Conservation (phyloP, 2,888 invertebrate genomes). For the Zeuzera pyrina region DNA sequence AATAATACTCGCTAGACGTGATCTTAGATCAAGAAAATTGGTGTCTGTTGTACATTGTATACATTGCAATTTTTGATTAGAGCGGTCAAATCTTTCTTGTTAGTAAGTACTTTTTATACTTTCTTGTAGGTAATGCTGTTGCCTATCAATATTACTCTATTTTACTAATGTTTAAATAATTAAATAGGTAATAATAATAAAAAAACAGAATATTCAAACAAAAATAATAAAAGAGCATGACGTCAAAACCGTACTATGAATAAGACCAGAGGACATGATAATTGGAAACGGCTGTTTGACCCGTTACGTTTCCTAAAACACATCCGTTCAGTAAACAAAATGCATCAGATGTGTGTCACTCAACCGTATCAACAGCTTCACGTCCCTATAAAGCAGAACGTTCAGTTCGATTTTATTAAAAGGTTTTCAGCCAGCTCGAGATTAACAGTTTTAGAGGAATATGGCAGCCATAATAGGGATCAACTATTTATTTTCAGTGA, state of each 20-base stretch:
- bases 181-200: too few species aligned
- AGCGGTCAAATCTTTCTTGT: too few species aligned
- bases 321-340: conserved; percentile 46
- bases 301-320: conserved; percentile 65
- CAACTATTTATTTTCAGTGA: conserved; percentile 20
- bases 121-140: too few species aligned
- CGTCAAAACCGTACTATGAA: conserved; percentile 32
- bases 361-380: background rate
- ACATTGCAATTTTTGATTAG: too few species aligned
- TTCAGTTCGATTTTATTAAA: background rate
- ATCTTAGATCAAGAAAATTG: too few species aligned
- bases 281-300: conserved; percentile 48
- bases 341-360: conserved; percentile 61
- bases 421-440: too few species aligned
- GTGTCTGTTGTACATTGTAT: too few species aligned
- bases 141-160: too few species aligned
- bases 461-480: conserved; percentile 20
- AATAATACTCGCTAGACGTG: too few species aligned
- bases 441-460: too few species aligned
- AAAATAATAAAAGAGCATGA: background rate
- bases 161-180: too few species aligned
- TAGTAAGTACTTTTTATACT: too few species aligned
- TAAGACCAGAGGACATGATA: conserved; percentile 45
- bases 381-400: background rate
- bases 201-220: background rate